A percentile compares a stretch with the other conserved stretches of the same genome.
Conservation (phyloP, 2,888 invertebrate genomes). For the Agonopterix alstromeriana region DNA sequence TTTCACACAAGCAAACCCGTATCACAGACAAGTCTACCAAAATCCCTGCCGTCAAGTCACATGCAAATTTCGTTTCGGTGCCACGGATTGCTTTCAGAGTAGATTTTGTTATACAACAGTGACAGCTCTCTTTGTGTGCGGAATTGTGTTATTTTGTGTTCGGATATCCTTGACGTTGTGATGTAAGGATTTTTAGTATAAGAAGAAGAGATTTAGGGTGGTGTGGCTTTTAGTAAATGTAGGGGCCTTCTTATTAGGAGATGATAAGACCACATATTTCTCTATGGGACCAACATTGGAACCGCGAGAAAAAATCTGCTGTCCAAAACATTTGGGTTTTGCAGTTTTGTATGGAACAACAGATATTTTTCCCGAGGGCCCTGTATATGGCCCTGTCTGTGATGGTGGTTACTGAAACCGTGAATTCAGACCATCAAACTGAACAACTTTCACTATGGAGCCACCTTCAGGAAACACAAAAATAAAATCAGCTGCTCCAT, state of each 20-base stretch:
- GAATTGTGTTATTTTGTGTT: conserved; percentile 3
- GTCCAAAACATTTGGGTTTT: too few relatives aligned
- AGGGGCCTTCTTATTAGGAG: not conserved
- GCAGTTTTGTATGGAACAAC: too few relatives aligned
- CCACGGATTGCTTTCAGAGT: conserved; percentile 1
- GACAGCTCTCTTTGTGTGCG: too few relatives aligned
- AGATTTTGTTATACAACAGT: conserved; percentile 2
- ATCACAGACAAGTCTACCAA: not conserved
- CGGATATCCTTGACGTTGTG: not conserved
- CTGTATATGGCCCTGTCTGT: too few relatives aligned
- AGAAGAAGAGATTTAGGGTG: not conserved
- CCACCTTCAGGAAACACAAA: too few relatives aligned
- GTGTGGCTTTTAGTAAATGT: not conserved
- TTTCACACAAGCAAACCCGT: not conserved
- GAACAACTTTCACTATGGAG: too few relatives aligned
- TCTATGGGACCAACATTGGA: not conserved
- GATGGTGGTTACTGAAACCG: too few relatives aligned
- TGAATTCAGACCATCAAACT: too few relatives aligned
- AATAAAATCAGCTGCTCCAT: too few relatives aligned
- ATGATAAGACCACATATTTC: not conserved
- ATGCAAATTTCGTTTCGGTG: conserved; percentile 21
- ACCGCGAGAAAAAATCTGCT: too few relatives aligned
- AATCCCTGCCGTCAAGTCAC: conserved; percentile 14
- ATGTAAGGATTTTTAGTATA: not conserved
- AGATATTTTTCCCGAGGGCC: too few relatives aligned